These are phyloP conservation scores for Griposia aprilina DNA, from an alignment of 2,888 invertebrate species.

Conservation along the genomic window DNA sequence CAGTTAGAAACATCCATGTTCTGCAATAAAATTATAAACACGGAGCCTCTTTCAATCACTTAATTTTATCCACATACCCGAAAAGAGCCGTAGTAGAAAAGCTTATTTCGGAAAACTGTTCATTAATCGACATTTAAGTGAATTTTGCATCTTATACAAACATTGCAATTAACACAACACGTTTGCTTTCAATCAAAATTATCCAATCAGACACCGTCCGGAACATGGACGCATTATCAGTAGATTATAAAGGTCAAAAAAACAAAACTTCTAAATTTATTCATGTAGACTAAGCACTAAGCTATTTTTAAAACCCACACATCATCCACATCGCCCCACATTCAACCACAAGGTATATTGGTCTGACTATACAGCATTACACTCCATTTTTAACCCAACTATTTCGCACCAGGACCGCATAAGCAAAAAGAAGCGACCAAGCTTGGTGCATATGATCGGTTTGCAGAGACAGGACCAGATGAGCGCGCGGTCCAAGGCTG, in stretches of 20 bases:
- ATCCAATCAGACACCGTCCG: background rate
- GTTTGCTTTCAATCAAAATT: slow-evolving; percentile 5
- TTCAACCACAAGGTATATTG: slow-evolving; percentile 54
- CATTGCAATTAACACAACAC: slow-evolving; percentile 11
- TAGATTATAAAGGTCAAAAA: background rate
- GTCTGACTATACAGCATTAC: slow-evolving; percentile 58
- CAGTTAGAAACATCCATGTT: background rate
- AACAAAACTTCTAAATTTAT: background rate
- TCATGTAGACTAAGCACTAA: slow-evolving; percentile 30
- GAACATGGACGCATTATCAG: slow-evolving; percentile 10
- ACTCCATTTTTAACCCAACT: slow-evolving; percentile 58
- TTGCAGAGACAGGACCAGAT: slow-evolving; percentile 92
- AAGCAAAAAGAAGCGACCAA: slow-evolving; percentile 94
- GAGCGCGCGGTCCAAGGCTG: slow-evolving; percentile 96
- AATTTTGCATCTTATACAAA: background rate
- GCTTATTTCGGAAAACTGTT: slow-evolving; percentile 1
- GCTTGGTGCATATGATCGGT: slow-evolving; percentile 96
- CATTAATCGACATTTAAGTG: background rate
- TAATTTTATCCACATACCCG: background rate
- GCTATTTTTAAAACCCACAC: slow-evolving; percentile 15
- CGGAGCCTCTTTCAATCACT: background rate
- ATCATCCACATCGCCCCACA: slow-evolving; percentile 35
- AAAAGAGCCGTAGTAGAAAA: slow-evolving; percentile 10
- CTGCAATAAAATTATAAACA: slow-evolving; percentile 1
- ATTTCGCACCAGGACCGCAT: slow-evolving; percentile 89